These are phyloP conservation scores for Acromyrmex charruanus DNA, from an alignment of 1,140 invertebrate species.

Conservation along the genomic window DNA sequence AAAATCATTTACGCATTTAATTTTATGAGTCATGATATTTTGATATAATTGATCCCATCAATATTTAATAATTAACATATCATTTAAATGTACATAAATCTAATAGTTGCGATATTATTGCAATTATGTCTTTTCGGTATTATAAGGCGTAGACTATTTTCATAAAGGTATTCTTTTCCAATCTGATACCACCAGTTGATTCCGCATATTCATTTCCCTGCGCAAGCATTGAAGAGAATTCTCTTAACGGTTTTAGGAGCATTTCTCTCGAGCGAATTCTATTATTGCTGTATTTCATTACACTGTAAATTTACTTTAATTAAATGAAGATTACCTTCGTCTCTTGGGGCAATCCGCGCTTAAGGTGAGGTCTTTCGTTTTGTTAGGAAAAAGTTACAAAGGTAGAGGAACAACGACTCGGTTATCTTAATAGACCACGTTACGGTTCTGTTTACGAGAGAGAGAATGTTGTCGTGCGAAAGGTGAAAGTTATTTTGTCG, in stretches of 20 bases:
- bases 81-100: not conserved
- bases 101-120: not conserved
- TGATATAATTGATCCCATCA: not conserved
- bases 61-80: too few relatives aligned
- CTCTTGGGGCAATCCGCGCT: slow-evolving; percentile 40
- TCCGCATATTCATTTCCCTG: slow-evolving; percentile 42
- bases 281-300: slow-evolving; percentile 59
- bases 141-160: slow-evolving; percentile 13
- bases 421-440: slow-evolving; percentile 51
- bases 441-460: slow-evolving; percentile 43
- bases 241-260: slow-evolving; percentile 43
- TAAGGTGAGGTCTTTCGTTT: slow-evolving; percentile 33
- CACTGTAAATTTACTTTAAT: slow-evolving; percentile 63
- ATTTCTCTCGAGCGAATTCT: slow-evolving; percentile 51
- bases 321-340: slow-evolving; percentile 58
- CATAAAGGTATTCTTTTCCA: slow-evolving; percentile 28
- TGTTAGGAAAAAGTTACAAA: slow-evolving; percentile 58
- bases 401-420: slow-evolving; percentile 36
- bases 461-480: slow-evolving; percentile 32
- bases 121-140: not conserved
- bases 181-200: slow-evolving; percentile 49
- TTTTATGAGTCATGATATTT: not conserved
- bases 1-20: not conserved
- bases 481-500: not conserved
- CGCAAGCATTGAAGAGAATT: slow-evolving; percentile 39